Base-by-base conservation (phyloP, 2,797 vertebrate genomes). In the Onychomys arenicola region DNA sequence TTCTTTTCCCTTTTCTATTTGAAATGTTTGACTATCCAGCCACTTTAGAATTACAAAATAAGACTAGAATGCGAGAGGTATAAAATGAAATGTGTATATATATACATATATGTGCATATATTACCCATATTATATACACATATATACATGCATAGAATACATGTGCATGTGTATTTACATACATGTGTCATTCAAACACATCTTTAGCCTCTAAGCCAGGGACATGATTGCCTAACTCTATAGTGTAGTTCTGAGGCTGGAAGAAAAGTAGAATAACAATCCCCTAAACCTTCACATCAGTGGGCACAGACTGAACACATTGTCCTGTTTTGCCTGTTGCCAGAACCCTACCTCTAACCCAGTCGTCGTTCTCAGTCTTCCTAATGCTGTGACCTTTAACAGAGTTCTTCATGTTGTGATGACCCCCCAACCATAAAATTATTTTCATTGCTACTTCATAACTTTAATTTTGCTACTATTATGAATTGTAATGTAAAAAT, bases 11-110 rank as follows among this genome's bases (percentile, higher is more conserved):
- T 93, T 95, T 87, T 34, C 59, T 37, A 14, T 88, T 55, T 93
- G 3, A 92, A 95, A 87, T 75, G 8, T 69, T 88, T 88, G 17
- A 8, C 55, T 63, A 1, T 59, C 61, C 14, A 80, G 19, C 19
- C 37, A 52, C 37, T 59, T 92, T 59, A 76, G 57, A 94, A 93
- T 9, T 81, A 34, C 17, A 91, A 89, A 96, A 69, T 8, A 80
- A 95, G 59, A 32, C 82, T 81, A 85, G 46, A 73, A 78, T 12
- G 11, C 23, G 21, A 87, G 69, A 95, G 11, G 75, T 8, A 29
- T 9, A 83, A 77, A 46, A 37, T 77, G 34, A 75, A 86, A 94
- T 2, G 17, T 52, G 16, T 29, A 14, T 17, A 10, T 32, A 67
- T 73, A n/a, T 25, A 37, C n/a, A 11, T 14, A 37, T 19, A 6